These are phyloP conservation scores for Trichomalopsis sarcophagae DNA, from an alignment of 1,140 invertebrate species.

Conservation along the genomic window DNA sequence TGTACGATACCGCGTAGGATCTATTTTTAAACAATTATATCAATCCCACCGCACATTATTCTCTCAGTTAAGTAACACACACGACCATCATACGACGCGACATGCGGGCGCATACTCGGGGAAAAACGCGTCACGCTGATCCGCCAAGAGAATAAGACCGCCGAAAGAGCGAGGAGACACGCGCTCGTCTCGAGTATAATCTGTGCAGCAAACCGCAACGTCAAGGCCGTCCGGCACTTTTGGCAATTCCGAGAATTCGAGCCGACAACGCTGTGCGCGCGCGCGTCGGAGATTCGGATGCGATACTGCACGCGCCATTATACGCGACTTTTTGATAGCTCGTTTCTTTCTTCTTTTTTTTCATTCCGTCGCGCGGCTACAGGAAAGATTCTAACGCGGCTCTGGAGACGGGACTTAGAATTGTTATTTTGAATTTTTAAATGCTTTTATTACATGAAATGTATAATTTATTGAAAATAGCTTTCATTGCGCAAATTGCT, in stretches of 20 bases:
- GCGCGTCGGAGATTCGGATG: constrained; percentile 35
- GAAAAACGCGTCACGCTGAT: neutral
- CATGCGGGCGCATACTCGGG: neutral
- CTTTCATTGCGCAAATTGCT: no score
- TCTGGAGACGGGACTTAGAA: neutral
- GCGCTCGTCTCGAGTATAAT: constrained; percentile 11
- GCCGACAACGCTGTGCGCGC: neutral
- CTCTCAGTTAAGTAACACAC: neutral
- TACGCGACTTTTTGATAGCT: constrained; percentile 8
- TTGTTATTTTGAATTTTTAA: neutral
- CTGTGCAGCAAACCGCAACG: constrained; percentile 1
- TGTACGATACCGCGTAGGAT: neutral
- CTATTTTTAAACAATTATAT: neutral
- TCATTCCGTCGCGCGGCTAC: neutral
- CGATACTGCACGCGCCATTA: constrained; percentile 32
- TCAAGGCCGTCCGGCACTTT: constrained; percentile 45
- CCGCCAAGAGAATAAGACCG: neutral
- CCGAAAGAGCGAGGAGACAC: neutral
- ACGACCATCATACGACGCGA: neutral
- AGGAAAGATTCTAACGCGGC: neutral
- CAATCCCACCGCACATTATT: neutral
- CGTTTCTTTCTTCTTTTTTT: neutral
- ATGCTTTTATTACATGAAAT: no score
- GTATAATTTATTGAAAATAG: no score
- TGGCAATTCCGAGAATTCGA: constrained; percentile 42